Percentiles rank a stretch among this genome's conserved stretches.
These are phyloP conservation scores for Thalassophryne amazonica DNA, from an alignment of 2,797 vertebrate genomes.

Conservation along the genomic window DNA sequence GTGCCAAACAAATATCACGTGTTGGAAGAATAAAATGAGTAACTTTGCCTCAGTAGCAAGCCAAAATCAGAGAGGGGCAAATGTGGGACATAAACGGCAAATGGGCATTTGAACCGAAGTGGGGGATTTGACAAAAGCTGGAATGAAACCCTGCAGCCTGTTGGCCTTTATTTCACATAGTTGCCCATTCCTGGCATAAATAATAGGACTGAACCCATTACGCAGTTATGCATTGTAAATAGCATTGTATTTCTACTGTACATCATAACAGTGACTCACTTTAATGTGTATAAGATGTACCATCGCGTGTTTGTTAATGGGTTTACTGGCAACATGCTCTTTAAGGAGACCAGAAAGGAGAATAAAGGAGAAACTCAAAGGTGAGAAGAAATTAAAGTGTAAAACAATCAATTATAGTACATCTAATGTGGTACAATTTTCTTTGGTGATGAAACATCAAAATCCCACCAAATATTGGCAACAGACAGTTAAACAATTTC, in stretches of 20 bases:
- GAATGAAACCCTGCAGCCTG: too few relatives aligned
- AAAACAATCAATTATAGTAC: constrained; percentile 32
- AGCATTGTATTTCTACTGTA: constrained; percentile 58
- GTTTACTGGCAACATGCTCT: constrained; percentile 50
- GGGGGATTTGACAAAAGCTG: too few relatives aligned
- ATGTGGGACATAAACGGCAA: too few relatives aligned
- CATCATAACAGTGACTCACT: constrained; percentile 58
- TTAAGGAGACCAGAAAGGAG: constrained; percentile 16
- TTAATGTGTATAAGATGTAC: constrained; percentile 63
- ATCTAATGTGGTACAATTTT: constrained; percentile 71
- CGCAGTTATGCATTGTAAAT: constrained; percentile 68
- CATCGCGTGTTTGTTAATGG: constrained; percentile 56
- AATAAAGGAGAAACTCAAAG: background rate
- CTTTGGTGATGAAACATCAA: constrained; percentile 49
- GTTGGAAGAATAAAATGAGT: constrained; percentile 25
- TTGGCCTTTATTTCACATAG: too few relatives aligned
- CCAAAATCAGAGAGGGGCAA: too few relatives aligned
- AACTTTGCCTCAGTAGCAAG: constrained; percentile 30
- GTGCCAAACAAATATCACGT: constrained; percentile 7
- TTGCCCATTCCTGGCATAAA: too few relatives aligned
- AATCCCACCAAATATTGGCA: constrained; percentile 39
- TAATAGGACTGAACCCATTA: constrained; percentile 9
- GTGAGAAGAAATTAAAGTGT: constrained; percentile 17
- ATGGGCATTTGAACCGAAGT: too few relatives aligned
- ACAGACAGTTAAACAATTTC: constrained; percentile 41